These are phyloP conservation scores for Microtus richardsoni DNA, from an alignment of 2,113 vertebrate species.

Conservation along the genomic window DNA sequence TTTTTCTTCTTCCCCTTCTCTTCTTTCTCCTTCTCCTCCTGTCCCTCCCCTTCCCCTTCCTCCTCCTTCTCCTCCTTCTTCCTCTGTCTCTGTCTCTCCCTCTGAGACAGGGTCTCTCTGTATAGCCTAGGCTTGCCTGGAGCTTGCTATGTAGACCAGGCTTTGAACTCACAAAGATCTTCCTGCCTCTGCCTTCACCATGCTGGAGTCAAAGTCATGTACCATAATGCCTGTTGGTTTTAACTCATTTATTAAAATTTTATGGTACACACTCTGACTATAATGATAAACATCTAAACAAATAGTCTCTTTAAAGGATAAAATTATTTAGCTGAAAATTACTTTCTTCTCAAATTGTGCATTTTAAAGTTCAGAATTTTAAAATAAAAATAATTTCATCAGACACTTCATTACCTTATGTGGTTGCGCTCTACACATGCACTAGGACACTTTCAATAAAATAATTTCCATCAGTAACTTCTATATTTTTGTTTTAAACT, in stretches of 20 bases:
- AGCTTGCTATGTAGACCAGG: background rate
- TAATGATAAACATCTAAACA: background rate
- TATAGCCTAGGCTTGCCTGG: background rate
- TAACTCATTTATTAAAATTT: background rate
- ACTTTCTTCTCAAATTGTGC: background rate
- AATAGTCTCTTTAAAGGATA: background rate
- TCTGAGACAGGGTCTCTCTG: background rate
- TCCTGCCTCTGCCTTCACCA: background rate
- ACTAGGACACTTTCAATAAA: background rate
- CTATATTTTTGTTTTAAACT: background rate
- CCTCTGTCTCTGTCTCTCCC: background rate
- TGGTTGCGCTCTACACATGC: background rate
- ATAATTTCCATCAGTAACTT: background rate
- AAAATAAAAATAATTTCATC: constrained; percentile 4
- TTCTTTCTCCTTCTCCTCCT: background rate
- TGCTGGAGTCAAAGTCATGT: background rate
- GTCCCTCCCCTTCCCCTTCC: too few species aligned
- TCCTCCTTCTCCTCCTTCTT: background rate
- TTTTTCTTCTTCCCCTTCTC: background rate
- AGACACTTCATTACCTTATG: background rate
- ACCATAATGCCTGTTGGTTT: background rate
- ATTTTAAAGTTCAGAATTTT: constrained; percentile 18
- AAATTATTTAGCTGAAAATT: constrained; percentile 23
- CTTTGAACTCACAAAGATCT: background rate
- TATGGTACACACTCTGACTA: background rate